Percentiles rank a stretch among this genome's conserved stretches.
Conservation (phyloP, 2,113 vertebrate species). For the Tringa solitaria region DNA sequence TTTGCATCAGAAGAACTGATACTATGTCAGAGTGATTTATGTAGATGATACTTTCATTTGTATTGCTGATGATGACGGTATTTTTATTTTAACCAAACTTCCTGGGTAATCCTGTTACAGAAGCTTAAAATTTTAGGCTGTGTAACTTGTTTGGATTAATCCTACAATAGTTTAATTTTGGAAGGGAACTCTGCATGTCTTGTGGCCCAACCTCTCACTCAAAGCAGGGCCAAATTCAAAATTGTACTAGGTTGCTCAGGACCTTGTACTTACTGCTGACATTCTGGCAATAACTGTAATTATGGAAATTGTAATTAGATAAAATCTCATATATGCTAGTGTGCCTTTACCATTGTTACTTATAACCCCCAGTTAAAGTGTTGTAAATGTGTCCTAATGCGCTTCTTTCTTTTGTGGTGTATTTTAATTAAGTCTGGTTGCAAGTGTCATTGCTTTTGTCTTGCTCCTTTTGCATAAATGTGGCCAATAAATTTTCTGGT, state of each 20-base stretch:
- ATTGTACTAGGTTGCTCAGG: neutral
- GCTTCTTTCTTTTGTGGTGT: neutral
- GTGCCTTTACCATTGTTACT: neutral
- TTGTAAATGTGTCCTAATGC: neutral
- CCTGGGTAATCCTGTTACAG: neutral
- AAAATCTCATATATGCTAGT: neutral
- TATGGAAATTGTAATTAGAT: neutral
- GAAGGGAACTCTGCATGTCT: neutral
- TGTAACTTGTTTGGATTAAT: neutral
- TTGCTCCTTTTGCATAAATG: fast-evolving
- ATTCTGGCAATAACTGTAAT: neutral
- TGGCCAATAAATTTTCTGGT: neutral
- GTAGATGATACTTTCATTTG: neutral
- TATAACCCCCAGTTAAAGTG: neutral
- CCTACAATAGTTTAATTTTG: neutral
- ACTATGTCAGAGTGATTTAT: neutral
- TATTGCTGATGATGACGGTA: neutral
- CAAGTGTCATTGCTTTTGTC: neutral
- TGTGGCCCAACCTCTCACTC: neutral
- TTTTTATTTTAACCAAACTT: neutral
- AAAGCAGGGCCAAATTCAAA: neutral
- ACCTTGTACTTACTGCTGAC: neutral
- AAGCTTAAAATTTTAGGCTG: neutral
- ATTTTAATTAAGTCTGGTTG: neutral
- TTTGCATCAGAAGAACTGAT: neutral